Evolutionary conservation across 64 coral and sea anemone species (phyloP), one percentile per base, ranked within the genome.

Genomic region (Stichodactyla helianthus): DNA sequence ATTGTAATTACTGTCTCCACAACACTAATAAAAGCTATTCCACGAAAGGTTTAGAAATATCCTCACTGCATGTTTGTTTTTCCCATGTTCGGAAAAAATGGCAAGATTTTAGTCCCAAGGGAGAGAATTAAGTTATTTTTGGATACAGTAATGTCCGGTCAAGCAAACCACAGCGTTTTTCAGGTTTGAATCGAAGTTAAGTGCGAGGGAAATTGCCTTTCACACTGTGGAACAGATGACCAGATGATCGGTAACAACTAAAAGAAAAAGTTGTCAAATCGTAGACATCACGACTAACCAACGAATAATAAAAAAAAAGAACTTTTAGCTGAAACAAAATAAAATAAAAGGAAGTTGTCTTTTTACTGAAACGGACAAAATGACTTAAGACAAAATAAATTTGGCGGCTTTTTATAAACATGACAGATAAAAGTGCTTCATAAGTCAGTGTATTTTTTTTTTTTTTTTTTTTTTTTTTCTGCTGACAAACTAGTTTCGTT

Each of bases 351-450:
- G 68, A 74, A 74, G 68, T 74, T 10, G 27, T 25, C 55, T 11
- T 58, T 74, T 74, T 74, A 74, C 18, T n/a, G n/a, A 68, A 68
- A 68, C 68, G 68, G 68, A 13, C 68, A 74, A 74, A 74, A 74
- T 35, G n/a, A 74, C 68, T 74, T 74, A 74, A 74, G 0, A 74
- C 68, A 35, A 74, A 35, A 23, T 31, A 23, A 26, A 74, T 74
- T 27, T 27, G 25, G 25, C 35, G 35, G 68, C 27, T 74, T 74
- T 74, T 74, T 68, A 74, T 74, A 74, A 35, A 74, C 68, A 74
- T 74, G 68, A 27, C 25, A 74, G n/a, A 27, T 74, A 31, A 74
- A 74, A 74, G 25, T 74, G 68, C 25, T 23, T 74, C 22, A 27
- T 74, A 44, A 44, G 35, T 31, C 23, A 35, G 68, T 27, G 3